These are phyloP conservation scores for Elachura formosa DNA, from an alignment of 2,113 vertebrate species.

Conservation along the genomic window DNA sequence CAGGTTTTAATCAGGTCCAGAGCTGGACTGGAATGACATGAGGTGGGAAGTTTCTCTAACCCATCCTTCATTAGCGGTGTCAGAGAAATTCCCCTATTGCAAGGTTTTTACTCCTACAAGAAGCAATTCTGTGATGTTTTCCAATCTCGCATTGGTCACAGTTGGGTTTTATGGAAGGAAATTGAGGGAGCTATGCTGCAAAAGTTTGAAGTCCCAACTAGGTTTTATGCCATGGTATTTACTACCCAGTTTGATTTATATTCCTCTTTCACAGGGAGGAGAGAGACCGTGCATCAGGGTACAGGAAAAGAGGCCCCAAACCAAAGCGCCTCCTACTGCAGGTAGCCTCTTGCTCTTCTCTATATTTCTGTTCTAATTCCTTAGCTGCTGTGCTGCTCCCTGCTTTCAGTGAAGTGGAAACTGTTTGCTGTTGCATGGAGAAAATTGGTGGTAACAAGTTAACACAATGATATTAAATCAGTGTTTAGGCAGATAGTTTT, in stretches of 20 bases:
- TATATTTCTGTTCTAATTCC: background rate
- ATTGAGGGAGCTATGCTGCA: background rate
- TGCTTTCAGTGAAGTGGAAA: background rate
- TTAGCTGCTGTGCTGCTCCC: background rate
- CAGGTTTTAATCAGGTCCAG: background rate
- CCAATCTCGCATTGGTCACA: background rate
- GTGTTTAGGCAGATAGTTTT: background rate
- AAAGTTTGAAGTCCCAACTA: background rate
- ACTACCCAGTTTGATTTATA: background rate
- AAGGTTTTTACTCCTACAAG: background rate
- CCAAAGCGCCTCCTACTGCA: slow-evolving; percentile 90
- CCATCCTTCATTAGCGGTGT: background rate
- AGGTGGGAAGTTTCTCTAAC: background rate
- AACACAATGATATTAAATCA: background rate
- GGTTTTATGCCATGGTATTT: background rate
- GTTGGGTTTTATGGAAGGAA: background rate
- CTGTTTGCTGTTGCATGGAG: background rate
- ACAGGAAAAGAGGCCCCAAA: slow-evolving; percentile 94
- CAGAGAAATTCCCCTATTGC: background rate
- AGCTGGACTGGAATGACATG: background rate
- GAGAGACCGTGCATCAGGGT: slow-evolving; percentile 89
- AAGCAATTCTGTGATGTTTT: background rate
- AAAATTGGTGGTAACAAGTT: background rate
- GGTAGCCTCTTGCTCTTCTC: slow-evolving; percentile 73
- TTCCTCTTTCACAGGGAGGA: slow-evolving; percentile 82